Conservation (phyloP, 2,113 vertebrate species). For the Piprites chloris region DNA sequence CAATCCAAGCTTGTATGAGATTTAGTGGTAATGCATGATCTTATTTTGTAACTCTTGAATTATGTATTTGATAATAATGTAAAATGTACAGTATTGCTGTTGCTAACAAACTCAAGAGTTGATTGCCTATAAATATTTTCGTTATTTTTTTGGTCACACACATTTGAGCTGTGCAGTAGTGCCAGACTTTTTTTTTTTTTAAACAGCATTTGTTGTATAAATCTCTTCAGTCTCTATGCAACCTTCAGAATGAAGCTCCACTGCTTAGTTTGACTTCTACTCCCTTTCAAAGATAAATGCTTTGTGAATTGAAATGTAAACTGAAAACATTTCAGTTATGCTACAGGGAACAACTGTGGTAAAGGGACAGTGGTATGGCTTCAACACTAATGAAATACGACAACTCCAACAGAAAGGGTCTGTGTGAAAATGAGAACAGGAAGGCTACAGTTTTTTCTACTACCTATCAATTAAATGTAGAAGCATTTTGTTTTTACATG, state of each 20-base stretch:
- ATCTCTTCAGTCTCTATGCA: constrained; percentile 71
- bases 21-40: constrained; percentile 78
- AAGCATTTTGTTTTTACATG: neutral
- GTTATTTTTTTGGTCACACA: constrained; percentile 64
- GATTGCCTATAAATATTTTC: constrained; percentile 74
- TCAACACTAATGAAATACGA: neutral
- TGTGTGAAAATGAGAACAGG: neutral
- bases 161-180: constrained; percentile 60
- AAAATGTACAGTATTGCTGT: constrained; percentile 82
- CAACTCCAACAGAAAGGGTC: neutral
- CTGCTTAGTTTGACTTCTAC: neutral
- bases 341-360: neutral
- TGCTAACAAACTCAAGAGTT: constrained; percentile 70
- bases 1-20: constrained; percentile 67
- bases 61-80: constrained; percentile 77
- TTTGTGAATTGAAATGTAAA: neutral
- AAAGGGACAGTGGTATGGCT: neutral
- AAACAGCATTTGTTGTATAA: constrained; percentile 50
- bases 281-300: neutral
- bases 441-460: neutral
- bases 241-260: constrained; percentile 39
- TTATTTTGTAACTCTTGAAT: constrained; percentile 73
- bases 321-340: neutral
- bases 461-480: neutral
- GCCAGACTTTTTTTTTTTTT: constrained; percentile 50